phyloP scores from a whole-genome alignment of 2,113 vertebrate species.

The Tauraco erythrolophus region DNA sequence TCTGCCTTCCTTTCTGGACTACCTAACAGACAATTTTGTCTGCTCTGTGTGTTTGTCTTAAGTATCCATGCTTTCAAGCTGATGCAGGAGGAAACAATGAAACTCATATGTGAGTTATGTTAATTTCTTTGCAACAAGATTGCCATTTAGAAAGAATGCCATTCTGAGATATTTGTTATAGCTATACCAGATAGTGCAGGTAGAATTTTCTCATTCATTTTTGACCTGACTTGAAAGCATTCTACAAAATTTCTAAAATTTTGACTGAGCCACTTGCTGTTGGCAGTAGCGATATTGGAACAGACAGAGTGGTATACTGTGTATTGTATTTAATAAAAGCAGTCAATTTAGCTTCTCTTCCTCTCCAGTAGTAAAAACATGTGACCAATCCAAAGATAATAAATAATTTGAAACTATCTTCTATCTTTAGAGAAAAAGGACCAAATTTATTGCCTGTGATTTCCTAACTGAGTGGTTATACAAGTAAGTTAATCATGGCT shows the following conservation, averaged over 20 bases:
- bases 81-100: slow-evolving; percentile 14
- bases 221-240: background rate
- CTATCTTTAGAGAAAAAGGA: slow-evolving; percentile 84
- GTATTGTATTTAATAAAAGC: slow-evolving; percentile 39
- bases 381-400: slow-evolving; percentile 23
- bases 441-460: slow-evolving; percentile 87
- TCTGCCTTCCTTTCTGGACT: background rate
- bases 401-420: slow-evolving; percentile 65
- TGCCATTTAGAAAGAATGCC: background rate
- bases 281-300: slow-evolving; percentile 10
- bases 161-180: background rate
- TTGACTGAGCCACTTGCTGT: background rate
- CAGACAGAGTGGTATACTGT: background rate
- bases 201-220: background rate
- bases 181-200: background rate
- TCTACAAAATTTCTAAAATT: slow-evolving; percentile 6
- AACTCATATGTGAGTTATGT: background rate
- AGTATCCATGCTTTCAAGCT: slow-evolving; percentile 13
- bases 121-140: background rate
- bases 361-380: background rate
- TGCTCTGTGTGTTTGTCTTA: background rate
- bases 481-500: slow-evolving; percentile 85
- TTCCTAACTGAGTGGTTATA: slow-evolving; percentile 93
- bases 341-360: slow-evolving; percentile 38
- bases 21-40: background rate